A percentile compares a stretch with the other conserved stretches of the same genome.
Conservation (phyloP, 2,113 vertebrate species). For the Tragulus kanchil region DNA sequence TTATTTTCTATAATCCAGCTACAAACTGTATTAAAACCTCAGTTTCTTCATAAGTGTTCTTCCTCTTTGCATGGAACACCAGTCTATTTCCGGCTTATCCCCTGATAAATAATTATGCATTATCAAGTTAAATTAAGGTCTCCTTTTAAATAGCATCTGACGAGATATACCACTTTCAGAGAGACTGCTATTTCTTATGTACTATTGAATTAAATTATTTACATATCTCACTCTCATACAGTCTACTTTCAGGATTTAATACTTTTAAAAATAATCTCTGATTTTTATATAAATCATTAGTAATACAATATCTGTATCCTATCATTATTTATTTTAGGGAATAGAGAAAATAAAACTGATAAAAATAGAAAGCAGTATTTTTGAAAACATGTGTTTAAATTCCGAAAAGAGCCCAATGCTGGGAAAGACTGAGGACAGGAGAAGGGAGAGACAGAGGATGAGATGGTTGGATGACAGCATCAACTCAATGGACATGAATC, state of each 20-base stretch:
- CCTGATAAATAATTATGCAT: background rate
- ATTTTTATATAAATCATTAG: background rate
- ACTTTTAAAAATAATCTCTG: background rate
- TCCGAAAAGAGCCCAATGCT: no score
- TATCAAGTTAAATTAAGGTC: background rate
- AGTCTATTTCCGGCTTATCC: background rate
- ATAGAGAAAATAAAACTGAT: no score
- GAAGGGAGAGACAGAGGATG: no score
- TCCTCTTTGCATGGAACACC: background rate
- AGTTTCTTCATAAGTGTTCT: background rate
- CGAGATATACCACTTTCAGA: background rate
- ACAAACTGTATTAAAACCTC: background rate
- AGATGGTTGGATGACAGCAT: background rate
- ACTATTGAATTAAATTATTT: constrained; percentile 7
- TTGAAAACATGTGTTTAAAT: no score
- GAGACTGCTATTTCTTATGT: background rate
- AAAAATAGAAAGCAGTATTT: no score
- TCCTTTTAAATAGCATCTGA: background rate
- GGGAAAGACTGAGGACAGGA: background rate
- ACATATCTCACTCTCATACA: background rate
- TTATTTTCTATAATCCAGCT: background rate
- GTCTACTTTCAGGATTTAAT: background rate
- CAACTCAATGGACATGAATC: background rate
- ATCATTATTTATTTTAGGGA: no score
- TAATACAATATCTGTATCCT: no score